phyloP scores from a whole-genome alignment of 2,113 vertebrate genomes.

The Hepsetus odoe region DNA sequence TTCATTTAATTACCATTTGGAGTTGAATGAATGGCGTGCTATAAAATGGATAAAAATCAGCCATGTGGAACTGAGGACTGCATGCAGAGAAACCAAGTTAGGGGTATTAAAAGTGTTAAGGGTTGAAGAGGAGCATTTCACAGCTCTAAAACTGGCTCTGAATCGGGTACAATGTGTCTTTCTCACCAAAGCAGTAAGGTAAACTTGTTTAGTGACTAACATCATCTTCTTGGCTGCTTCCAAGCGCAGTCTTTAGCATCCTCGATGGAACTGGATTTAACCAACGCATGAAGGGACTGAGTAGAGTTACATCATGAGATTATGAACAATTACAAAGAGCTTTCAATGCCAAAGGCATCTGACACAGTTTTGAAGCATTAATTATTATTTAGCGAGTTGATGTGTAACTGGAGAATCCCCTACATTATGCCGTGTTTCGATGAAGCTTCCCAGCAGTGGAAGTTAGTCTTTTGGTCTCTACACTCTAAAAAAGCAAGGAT shows the following conservation, averaged over 20 bases:
- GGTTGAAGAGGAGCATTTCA: conserved; percentile 64
- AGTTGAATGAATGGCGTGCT: not conserved
- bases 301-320: not conserved
- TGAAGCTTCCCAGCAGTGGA: not conserved
- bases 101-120: conserved; percentile 45
- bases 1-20: not conserved
- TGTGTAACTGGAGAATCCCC: not conserved
- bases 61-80: conserved; percentile 63
- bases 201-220: not conserved
- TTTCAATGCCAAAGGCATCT: not conserved
- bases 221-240: not conserved
- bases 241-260: not conserved
- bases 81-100: conserved; percentile 56
- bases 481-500: too few relatives aligned
- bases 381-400: not conserved
- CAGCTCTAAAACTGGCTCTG: conserved; percentile 59
- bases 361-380: not conserved
- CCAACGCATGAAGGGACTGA: not conserved
- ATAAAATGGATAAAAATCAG: conserved; percentile 6
- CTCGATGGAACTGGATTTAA: not conserved
- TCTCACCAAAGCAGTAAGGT: not conserved
- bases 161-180: conserved; percentile 33
- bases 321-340: conserved; percentile 16
- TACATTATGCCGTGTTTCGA: not conserved
- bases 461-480: too few relatives aligned